Evolutionary conservation across 1,140 invertebrate genomes (phyloP), one percentile per base, ranked within the genome.

Genomic region (Pseudachorutes palmiensis): DNA sequence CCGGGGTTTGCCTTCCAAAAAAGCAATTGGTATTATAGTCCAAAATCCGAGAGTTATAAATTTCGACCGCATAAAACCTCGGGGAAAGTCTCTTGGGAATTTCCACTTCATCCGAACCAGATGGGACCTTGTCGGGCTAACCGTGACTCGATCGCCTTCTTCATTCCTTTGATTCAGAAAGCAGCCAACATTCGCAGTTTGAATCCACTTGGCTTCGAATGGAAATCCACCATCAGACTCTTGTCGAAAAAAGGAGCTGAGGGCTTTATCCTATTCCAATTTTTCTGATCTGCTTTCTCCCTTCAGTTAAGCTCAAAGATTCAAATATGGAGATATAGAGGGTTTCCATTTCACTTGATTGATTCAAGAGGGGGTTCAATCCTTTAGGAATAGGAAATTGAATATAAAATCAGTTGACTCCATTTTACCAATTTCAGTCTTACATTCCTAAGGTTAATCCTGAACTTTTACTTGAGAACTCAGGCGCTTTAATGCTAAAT

Each of bases 21-120:
- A 41, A 26, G 5, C 31, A 26, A 30, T 32, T 60, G 26, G 2
- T 62, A 33, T 41, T 33, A 68, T 64, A 57, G 65, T 70, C 62
- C 48, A 67, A 71, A 71, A 71, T 71, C 70, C 70, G 33, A 62
- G 70, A 71, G 70, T 71, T 71, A 71, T 71, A 71, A 71, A 71
- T 71, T 71, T 68, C 70, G 66, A 71, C 66, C 70, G 64, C 66
- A 66, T 65, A 68, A 67, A 68, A 68, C 65, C 64, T 57, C 2
- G 22, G 24, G 24, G 33, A 24, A 49, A 66, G 33, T 68, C 66
- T 62, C 70, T 2, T 14, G 70, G 48, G 66, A 62, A 24, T 58
- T 62, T 67, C 65, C 70, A 69, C 67, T 69, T 72, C 67, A 69
- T 69, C 61, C 70, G 45, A 65, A 72, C 36, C 70, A 72, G 70